These are phyloP conservation scores for Chesias legatella DNA, from an alignment of 2,888 invertebrate genomes.

Conservation along the genomic window DNA sequence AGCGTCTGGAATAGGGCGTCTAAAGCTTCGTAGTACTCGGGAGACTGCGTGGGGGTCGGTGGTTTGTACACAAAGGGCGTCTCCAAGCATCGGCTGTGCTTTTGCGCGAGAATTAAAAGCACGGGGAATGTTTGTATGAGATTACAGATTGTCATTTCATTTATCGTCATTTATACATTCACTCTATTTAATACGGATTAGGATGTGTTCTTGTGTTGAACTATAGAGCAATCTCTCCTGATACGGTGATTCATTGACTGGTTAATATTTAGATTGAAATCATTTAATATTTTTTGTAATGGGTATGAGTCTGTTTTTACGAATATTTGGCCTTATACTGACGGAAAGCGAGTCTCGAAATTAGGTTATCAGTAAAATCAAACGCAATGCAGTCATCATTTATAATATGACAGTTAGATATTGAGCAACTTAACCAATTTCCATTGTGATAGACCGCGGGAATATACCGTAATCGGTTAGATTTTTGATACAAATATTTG, in stretches of 20 bases:
- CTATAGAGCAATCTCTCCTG: too few relatives aligned
- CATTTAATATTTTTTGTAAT: neutral
- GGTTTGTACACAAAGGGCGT: constrained; percentile 67
- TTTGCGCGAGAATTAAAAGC: constrained; percentile 64
- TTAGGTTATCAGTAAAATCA: constrained; percentile 41
- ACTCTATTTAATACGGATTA: neutral
- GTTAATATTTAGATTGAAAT: too few relatives aligned
- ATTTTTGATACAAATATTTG: too few relatives aligned
- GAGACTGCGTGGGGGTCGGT: constrained; percentile 60
- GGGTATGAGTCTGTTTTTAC: constrained; percentile 2
- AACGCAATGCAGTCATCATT: too few relatives aligned
- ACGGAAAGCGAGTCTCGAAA: constrained; percentile 14
- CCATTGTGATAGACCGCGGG: too few relatives aligned
- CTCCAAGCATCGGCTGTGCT: constrained; percentile 55
- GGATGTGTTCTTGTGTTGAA: too few relatives aligned
- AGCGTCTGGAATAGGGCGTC: constrained; percentile 56
- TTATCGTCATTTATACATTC: constrained; percentile 51
- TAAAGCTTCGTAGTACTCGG: constrained; percentile 68
- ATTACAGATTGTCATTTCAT: constrained; percentile 55
- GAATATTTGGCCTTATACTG: constrained; percentile 25
- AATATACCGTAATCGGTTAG: too few relatives aligned
- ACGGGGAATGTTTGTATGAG: constrained; percentile 67
- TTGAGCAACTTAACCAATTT: constrained; percentile 19
- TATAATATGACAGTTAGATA: neutral
- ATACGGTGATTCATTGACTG: too few relatives aligned